A percentile compares a stretch with the other conserved stretches of the same genome.
phyloP scores from a whole-genome alignment of 2,797 vertebrate genomes.

The Xerus rutilus region DNA sequence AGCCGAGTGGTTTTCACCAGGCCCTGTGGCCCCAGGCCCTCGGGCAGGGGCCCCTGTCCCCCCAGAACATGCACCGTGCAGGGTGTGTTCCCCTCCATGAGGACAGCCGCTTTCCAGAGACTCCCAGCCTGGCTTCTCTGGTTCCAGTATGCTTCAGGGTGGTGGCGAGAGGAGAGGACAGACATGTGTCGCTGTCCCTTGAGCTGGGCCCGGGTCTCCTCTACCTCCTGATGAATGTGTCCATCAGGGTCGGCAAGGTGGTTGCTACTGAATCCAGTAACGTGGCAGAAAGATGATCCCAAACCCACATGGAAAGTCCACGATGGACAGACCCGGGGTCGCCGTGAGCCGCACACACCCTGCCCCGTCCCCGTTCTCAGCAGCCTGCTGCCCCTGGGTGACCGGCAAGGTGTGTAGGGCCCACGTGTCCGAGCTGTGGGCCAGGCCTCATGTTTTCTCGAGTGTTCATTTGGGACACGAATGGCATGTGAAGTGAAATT shows the following conservation, averaged over 20 bases:
- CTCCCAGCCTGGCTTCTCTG: background rate
- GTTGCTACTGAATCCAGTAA: background rate
- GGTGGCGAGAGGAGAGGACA: background rate
- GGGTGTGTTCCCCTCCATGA: background rate
- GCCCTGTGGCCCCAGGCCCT: background rate
- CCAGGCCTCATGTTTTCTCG: background rate
- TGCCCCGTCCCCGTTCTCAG: rapidly evolving
- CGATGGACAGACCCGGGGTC: too few species aligned
- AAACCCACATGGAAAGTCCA: background rate
- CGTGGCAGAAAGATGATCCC: background rate
- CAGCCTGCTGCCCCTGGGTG: background rate
- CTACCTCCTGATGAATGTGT: background rate
- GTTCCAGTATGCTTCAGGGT: too few species aligned
- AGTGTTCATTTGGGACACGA: background rate
- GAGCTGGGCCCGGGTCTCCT: too few species aligned
- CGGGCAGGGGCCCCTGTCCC: background rate
- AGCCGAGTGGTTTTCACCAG: background rate
- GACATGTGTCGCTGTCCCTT: background rate
- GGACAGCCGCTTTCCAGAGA: background rate
- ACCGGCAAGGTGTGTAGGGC: background rate
- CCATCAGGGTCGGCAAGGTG: background rate
- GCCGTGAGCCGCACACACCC: too few species aligned
- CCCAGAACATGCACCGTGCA: too few species aligned
- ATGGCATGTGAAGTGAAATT: background rate
- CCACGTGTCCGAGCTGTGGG: background rate